Evolutionary conservation across 2,797 vertebrate species (phyloP), one percentile per base, ranked within the genome.

Genomic region (Acridotheres tristis): DNA sequence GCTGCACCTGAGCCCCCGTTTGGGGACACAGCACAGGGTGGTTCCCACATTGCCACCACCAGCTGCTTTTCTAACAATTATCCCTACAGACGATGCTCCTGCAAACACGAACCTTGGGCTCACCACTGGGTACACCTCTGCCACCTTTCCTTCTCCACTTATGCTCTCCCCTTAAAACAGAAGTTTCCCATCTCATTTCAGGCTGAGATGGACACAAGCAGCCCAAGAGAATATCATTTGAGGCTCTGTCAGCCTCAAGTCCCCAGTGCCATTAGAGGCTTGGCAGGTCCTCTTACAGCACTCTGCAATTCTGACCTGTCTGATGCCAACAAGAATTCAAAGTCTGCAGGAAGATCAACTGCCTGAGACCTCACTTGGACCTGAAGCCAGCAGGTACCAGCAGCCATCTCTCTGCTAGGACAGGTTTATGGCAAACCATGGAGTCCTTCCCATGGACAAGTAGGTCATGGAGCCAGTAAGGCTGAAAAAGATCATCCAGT

Each of bases 261-360:
- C 42, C 42, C 50, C 48, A 62, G 29, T 3, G 17, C 26, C 7
- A 1, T 42, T 16, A 53, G 2, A 54, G 34, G 47, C 10, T 54
- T 12, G 27, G 11, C 13, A 50, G 57, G 3, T 53, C 8, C 69
- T 51, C 27, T 61, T 9, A 30, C 5, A 51, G 13, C 23, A 9
- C 67, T 21, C 7, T 3, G 15, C 1, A 4, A 13, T 55, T 40
- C 54, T 11, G 34, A 62, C 0, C 0, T 4, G 3, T 7, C 68
- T 23, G 43, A 69, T 13, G 34, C 21, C 61, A 69, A 15, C 0
- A 1, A 45, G 29, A 53, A 63, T 25, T 53, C 53, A 40, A 85
- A 57, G 21, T 7, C 29, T 43, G 40, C 13, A 62, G 36, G 20
- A 3, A 51, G 13, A 69, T 32, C 36, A 43, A 3, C 23, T 12